Base-by-base conservation (phyloP, 2,797 vertebrate genomes). In the Hirundo rustica region DNA sequence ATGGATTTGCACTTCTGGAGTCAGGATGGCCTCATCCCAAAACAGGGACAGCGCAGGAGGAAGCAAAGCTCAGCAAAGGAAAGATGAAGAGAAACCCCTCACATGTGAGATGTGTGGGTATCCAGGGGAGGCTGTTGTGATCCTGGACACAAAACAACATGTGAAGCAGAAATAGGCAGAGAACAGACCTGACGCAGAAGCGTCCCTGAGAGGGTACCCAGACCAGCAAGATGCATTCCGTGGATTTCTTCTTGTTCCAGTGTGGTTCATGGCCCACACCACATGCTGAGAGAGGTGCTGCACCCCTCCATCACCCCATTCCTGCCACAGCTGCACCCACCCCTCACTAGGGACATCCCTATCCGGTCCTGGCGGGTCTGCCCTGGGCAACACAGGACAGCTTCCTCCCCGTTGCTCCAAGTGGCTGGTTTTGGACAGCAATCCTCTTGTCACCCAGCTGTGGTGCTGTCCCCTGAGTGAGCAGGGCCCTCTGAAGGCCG, bases 181-280 rank as follows among this genome's bases (percentile, higher is more conserved):
- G 34, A 60, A 44, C 5, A 2, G 1, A 32, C 16, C 29, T 15
- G 20, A 16, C 36, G 45, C 53, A 74, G 53, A 45, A 26, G 6
- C 0, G 0, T 22, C 16, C 18, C 57, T 11, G 25, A 58, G 68
- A 68, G 32, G 17, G 5, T 29, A n/a, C 25, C 65, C 45, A 17
- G 44, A 42, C 2, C 48, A 36, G 61, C 0, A 2, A 62, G 73
- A 47, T n/a, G n/a, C 7, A 18, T 36, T 70, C 45, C 2, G 1
- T 62, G 42, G 32, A 11, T 48, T 74, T 87, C 18, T 53, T 18
- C 38, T 21, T 2, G 0, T 66, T 36, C 19, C 34, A 34, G 14
- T 16, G 9, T 30, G 23, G 26, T 5, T 32, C 40, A 21, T 2
- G 22, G 62, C 54, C 15, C 48, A 47, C 18, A 26, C 1, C 44